phyloP scores from a whole-genome alignment of 1,140 invertebrate species.

The Ceratina japonica region DNA sequence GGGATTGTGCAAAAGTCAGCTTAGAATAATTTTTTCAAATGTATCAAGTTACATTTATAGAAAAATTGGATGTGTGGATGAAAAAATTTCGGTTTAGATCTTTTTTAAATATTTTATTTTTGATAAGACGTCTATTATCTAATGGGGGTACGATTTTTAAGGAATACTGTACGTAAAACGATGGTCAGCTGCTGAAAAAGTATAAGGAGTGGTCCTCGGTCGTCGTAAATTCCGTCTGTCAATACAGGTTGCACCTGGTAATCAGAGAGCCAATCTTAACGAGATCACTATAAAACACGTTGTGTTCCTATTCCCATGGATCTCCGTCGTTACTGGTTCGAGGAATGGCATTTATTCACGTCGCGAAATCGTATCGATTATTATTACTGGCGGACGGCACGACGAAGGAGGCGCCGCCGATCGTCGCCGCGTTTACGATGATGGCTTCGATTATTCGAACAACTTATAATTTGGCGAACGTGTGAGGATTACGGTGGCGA shows the following conservation, averaged over 20 bases:
- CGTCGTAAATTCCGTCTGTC: slow-evolving; percentile 54
- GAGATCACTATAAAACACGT: slow-evolving; percentile 42
- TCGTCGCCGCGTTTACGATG: background rate
- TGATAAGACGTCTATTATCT: no score
- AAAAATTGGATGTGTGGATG: no score
- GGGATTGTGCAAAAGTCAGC: no score
- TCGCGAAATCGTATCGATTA: background rate
- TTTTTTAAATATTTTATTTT: no score
- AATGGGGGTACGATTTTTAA: no score
- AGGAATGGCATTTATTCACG: slow-evolving; percentile 7
- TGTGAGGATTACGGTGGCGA: background rate
- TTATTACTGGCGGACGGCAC: background rate
- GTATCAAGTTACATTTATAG: no score
- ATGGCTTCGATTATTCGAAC: background rate
- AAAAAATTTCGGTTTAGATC: no score
- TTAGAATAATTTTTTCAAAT: no score
- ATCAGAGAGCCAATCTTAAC: slow-evolving; percentile 33
- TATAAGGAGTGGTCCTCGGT: slow-evolving; percentile 46
- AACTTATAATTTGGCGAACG: background rate
- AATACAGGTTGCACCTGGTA: slow-evolving; percentile 48
- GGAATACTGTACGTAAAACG: slow-evolving; percentile 13
- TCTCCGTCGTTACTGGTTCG: background rate
- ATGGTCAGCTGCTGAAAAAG: slow-evolving; percentile 45
- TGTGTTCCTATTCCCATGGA: slow-evolving; percentile 11
- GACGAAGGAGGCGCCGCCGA: no score